Evolutionary conservation across 2,113 vertebrate genomes (phyloP).

Genomic region (Tylochromis polylepis): DNA sequence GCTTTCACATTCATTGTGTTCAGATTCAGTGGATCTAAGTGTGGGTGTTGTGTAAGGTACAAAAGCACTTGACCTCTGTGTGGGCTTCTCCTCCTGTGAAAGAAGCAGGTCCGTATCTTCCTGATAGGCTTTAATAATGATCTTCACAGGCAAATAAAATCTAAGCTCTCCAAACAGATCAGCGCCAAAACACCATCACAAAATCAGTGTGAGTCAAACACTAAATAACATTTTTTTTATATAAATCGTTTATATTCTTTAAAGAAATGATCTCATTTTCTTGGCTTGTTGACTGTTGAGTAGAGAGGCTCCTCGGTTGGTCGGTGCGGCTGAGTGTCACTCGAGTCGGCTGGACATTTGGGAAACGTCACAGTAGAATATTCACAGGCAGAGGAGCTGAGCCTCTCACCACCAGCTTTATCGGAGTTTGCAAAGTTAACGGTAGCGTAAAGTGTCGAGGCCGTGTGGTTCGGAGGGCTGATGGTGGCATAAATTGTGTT

Average conservation of each 20-base stretch:
- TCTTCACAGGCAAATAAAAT: background rate
- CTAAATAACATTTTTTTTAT: background rate
- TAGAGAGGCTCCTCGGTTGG: background rate
- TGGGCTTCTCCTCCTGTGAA: background rate
- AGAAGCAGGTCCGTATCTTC: fast-evolving
- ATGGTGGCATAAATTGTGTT: background rate
- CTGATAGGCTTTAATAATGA: background rate
- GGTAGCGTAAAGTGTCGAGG: background rate
- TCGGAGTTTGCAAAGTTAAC: background rate
- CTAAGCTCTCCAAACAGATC: background rate
- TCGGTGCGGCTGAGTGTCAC: background rate
- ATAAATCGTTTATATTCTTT: background rate
- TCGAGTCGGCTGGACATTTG: background rate
- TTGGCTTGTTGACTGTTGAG: background rate
- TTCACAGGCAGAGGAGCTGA: background rate
- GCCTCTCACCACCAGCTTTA: background rate
- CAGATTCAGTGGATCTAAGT: background rate
- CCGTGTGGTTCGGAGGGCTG: background rate
- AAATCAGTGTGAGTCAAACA: background rate
- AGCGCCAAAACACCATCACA: fast-evolving
- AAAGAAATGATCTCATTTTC: background rate
- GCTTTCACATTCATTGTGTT: background rate
- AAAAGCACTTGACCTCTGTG: background rate
- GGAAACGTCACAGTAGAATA: background rate
- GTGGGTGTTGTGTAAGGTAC: background rate